Conservation (phyloP, 2,797 vertebrate genomes). For the Trachurus trachurus region DNA sequence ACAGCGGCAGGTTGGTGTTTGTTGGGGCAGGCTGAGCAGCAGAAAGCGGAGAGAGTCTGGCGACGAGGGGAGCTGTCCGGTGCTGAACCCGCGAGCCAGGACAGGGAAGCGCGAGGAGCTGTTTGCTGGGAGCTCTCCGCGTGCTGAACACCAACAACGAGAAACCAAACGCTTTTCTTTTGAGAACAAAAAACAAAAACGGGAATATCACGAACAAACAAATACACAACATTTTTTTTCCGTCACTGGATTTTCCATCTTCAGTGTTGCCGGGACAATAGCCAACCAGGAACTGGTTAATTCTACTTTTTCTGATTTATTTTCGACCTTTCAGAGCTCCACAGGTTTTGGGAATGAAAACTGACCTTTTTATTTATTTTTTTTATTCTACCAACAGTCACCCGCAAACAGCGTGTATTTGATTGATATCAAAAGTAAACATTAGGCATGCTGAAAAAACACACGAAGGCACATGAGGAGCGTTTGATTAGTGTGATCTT, state of each 20-base stretch:
- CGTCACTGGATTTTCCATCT: not conserved
- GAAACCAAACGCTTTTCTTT: not conserved
- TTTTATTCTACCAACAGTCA: not conserved
- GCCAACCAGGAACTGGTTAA: constrained; percentile 26
- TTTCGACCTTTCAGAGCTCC: constrained; percentile 40
- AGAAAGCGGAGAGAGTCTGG: not conserved
- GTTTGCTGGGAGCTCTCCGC: constrained; percentile 50
- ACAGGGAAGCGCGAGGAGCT: not conserved
- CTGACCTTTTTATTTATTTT: not conserved
- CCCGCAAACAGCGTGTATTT: not conserved
- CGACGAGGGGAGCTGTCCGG: constrained; percentile 73
- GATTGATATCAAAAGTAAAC: not conserved
- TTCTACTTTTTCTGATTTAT: constrained; percentile 1
- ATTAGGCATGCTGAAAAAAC: constrained; percentile 2
- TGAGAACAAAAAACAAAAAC: too few species aligned
- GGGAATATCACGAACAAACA: not conserved
- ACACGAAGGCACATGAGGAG: constrained; percentile 14
- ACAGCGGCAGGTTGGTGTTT: constrained; percentile 2
- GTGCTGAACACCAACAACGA: constrained; percentile 17
- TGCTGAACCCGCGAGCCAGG: constrained; percentile 66
- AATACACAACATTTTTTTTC: not conserved
- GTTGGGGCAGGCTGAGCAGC: not conserved
- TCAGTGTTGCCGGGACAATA: not conserved
- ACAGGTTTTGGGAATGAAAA: constrained; percentile 49
- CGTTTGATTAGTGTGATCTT: constrained; percentile 23